These are phyloP conservation scores for Hypomecis punctinalis DNA, from an alignment of 2,888 invertebrate genomes.

Conservation along the genomic window DNA sequence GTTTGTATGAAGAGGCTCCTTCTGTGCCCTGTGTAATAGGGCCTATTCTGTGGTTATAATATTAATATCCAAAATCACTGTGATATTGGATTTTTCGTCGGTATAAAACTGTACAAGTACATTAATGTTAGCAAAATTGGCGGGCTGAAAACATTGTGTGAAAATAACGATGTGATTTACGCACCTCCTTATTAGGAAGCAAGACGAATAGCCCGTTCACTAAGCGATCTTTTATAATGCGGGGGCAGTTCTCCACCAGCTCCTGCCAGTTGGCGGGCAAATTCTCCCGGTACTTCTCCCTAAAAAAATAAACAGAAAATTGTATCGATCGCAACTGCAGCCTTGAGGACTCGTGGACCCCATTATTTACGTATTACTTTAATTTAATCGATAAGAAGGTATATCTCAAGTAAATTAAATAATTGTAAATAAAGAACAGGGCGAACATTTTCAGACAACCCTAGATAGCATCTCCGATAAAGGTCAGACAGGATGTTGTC, in stretches of 20 bases:
- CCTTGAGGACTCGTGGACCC: no score
- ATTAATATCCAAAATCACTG: background rate
- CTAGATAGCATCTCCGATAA: no score
- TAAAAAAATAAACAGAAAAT: slow-evolving; percentile 55
- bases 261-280: slow-evolving; percentile 89
- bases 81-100: background rate
- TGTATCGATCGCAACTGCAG: no score
- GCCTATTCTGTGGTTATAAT: background rate
- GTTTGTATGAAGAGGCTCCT: no score
- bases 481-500: no score
- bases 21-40: no score
- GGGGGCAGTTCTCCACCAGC: slow-evolving; percentile 84
- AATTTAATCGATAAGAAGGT: no score
- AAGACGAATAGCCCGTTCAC: slow-evolving; percentile 81
- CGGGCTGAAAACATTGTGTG: background rate
- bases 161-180: background rate
- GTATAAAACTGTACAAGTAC: background rate
- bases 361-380: no score
- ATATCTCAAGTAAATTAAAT: no score
- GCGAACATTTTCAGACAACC: no score
- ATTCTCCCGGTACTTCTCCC: slow-evolving; percentile 86
- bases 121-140: background rate
- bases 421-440: no score
- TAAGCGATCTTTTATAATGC: slow-evolving; percentile 82
- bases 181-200: slow-evolving; percentile 70